Conservation (phyloP, 2,797 vertebrate genomes). For the Hozukius guyotensis region DNA sequence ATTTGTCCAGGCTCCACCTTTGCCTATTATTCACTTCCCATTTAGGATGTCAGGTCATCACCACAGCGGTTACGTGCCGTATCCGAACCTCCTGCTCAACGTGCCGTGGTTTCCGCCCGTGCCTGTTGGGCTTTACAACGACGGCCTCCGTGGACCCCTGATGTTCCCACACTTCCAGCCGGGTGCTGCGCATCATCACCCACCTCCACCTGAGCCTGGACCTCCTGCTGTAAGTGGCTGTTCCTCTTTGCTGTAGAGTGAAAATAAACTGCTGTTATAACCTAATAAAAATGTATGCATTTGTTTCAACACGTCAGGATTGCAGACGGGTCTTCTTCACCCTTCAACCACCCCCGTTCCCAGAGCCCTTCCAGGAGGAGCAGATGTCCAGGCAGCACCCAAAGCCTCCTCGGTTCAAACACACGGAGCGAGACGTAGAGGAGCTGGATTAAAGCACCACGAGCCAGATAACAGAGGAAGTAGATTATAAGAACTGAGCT, state of each 20-base stretch:
- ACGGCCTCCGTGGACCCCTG: neutral
- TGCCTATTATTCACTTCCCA: neutral
- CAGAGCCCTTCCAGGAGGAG: neutral
- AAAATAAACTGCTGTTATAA: neutral
- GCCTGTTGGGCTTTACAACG: neutral
- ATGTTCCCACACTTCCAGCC: constrained; percentile 4
- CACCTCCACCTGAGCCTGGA: neutral
- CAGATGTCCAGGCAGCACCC: neutral
- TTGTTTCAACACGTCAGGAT: constrained; percentile 12
- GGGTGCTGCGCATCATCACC: neutral
- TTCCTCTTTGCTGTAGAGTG: neutral
- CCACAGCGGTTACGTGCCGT: neutral
- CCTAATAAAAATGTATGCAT: neutral
- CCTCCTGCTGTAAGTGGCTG: constrained; percentile 20
- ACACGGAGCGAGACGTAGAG: neutral
- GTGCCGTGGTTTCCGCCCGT: neutral
- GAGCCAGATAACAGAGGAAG: neutral
- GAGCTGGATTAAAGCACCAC: neutral
- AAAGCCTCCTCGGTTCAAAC: neutral
- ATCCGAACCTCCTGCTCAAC: constrained; percentile 1
- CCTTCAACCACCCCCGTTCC: neutral
- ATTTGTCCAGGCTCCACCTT: neutral
- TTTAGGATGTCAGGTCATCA: neutral
- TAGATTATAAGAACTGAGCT: no score
- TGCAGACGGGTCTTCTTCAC: neutral